phyloP scores from a whole-genome alignment of 2,888 invertebrate genomes.

The Tetragonisca angustula region DNA sequence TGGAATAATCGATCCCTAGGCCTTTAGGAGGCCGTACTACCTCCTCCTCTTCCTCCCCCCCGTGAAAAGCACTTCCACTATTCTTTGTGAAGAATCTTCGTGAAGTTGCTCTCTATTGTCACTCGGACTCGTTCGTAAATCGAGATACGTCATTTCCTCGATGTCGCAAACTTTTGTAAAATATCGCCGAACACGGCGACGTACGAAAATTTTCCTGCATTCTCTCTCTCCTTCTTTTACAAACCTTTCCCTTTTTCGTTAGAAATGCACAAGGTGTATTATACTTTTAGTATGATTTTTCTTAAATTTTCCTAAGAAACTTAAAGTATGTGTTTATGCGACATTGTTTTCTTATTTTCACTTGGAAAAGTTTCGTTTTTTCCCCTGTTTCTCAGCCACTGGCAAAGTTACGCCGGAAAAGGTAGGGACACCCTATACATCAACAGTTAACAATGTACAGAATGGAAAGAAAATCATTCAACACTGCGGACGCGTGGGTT shows the following conservation, averaged over 20 bases:
- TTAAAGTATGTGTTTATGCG: too few species aligned
- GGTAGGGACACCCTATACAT: too few species aligned
- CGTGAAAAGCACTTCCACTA: conserved; percentile 41
- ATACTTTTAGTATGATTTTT: too few species aligned
- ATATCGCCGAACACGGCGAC: not conserved
- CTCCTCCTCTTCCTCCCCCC: not conserved
- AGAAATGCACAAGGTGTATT: too few species aligned
- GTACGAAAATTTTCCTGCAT: not conserved
- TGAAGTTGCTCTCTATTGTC: not conserved
- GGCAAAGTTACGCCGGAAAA: too few species aligned
- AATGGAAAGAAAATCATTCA: too few species aligned
- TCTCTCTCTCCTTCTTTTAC: not conserved
- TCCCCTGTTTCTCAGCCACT: too few species aligned
- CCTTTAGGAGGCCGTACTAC: conserved; percentile 14
- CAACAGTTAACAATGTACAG: too few species aligned
- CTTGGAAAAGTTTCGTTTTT: too few species aligned
- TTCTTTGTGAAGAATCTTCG: conserved; percentile 28
- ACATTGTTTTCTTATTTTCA: too few species aligned
- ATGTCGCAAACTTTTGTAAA: conserved; percentile 11
- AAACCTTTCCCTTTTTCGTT: not conserved
- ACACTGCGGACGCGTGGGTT: too few species aligned
- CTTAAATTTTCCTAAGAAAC: too few species aligned
- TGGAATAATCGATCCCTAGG: conserved; percentile 46
- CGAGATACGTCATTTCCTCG: conserved; percentile 17
- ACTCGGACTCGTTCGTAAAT: conserved; percentile 43